Evolutionary conservation across 2,797 vertebrate species (phyloP).

Genomic region (Pteronotus mesoamericanus): DNA sequence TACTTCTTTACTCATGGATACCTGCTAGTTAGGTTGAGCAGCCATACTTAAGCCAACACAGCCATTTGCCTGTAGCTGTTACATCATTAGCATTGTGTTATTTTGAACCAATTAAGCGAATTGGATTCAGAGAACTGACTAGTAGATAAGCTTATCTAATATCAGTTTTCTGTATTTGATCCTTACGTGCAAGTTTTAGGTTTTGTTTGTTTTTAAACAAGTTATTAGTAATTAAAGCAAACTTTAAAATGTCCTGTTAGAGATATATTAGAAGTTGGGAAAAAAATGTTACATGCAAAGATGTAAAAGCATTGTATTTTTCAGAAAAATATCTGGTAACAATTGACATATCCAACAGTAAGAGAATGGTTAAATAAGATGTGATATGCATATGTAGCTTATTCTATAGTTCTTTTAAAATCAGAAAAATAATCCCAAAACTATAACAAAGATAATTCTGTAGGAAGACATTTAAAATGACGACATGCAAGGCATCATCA

Average conservation of each 20-base stretch:
- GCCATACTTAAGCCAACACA: not conserved
- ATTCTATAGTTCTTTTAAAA: not conserved
- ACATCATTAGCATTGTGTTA: not conserved
- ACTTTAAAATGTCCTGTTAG: not conserved
- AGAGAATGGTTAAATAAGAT: not conserved
- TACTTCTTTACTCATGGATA: not conserved
- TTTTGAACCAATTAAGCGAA: slow-evolving; percentile 1
- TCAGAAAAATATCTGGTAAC: not conserved
- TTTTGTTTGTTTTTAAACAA: slow-evolving; percentile 2
- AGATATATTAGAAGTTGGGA: not conserved
- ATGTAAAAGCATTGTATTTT: not conserved
- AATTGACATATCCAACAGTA: not conserved
- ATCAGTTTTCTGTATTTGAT: not conserved
- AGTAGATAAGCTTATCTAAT: not conserved
- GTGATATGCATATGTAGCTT: not conserved
- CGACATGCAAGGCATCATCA: fast-evolving
- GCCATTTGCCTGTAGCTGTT: not conserved
- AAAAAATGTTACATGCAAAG: not conserved
- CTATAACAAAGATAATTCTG: not conserved
- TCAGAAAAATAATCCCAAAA: not conserved
- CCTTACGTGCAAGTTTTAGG: not conserved
- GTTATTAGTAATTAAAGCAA: not conserved
- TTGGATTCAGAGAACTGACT: not conserved
- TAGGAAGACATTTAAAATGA: not conserved
- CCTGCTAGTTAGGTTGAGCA: not conserved